Conservation (phyloP, 2,797 vertebrate genomes). For the Sebastes kiyomatsui region DNA sequence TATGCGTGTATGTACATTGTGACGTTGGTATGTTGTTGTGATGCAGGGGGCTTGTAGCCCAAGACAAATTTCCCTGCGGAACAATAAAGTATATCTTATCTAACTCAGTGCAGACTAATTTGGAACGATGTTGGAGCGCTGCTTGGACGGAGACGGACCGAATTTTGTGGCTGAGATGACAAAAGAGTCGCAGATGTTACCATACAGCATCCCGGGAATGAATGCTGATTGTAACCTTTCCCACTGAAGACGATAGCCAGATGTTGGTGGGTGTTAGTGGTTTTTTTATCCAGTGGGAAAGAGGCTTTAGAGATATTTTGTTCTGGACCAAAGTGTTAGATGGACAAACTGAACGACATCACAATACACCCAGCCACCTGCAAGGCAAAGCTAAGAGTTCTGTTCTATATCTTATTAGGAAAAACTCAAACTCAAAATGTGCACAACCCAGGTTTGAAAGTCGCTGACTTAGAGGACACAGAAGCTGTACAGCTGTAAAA, state of each 20-base stretch:
- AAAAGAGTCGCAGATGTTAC: too few relatives aligned
- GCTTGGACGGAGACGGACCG: too few relatives aligned
- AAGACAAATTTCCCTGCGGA: too few relatives aligned
- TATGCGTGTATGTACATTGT: accelerated
- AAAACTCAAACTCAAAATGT: neutral
- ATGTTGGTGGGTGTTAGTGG: neutral
- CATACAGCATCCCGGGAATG: neutral
- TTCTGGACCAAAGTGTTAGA: neutral
- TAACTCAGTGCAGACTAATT: accelerated
- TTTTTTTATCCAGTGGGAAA: neutral
- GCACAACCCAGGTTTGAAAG: neutral
- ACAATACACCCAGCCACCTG: neutral
- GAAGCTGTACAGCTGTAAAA: neutral
- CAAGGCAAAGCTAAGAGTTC: neutral
- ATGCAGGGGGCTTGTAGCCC: too few relatives aligned
- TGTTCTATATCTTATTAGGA: neutral
- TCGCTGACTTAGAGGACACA: neutral
- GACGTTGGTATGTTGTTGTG: accelerated
- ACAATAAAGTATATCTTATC: too few relatives aligned
- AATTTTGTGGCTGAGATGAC: too few relatives aligned
- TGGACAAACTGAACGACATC: neutral
- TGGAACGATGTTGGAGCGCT: too few relatives aligned
- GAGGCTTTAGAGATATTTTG: neutral
- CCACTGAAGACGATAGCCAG: neutral
- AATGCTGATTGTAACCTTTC: neutral